Base-by-base conservation (phyloP, 92 coral and sea anemone species). In the Montipora capitata region DNA sequence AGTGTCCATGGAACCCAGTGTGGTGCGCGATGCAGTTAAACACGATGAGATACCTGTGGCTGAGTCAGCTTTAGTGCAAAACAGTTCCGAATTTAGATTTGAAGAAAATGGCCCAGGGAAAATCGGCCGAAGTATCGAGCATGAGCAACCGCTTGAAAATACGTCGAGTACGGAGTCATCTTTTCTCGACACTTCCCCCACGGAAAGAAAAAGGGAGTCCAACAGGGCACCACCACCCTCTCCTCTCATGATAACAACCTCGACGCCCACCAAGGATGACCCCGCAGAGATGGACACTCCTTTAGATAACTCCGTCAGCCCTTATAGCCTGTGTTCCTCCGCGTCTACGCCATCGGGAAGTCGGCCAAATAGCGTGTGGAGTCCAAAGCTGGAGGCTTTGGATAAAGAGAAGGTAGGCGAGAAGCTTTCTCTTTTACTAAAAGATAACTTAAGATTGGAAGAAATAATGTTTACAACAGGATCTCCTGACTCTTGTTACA, bases 301-400 rank as follows among this genome's bases (percentile, higher is more conserved):
- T 52, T 67, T 81, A 16, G 89, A 81, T 66, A 94, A 84, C 43
- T 90, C 90, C 39, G 75, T 83, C 66, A 94, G 96, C 54, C 97
- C 97, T 11, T 83, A 92, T 63, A 94, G 94, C 20, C 18, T 61
- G 4, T 91, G 91, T 3, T 95, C 98, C 41, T 84, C 70, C 82
- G 51, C 84, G 56, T 95, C 98, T 10, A 95, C 98, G 4, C 95
- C 96, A 4, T 64, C 93, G 4, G 88, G 96, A 10, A 95, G 99
- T 74, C 94, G 99, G 48, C 99, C 98, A 9, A 88, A 83, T 39
- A 97, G 99, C 51, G 90, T 94, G 92, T 38, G 96, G 78, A 97
- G 99, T 82, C 99, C 99, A 5, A 97, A 97, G 76, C 92, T 97
- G 15, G 99, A 94, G 84, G 94, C 86, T 14, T 87, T 97, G 78